Evolutionary conservation across 2,113 vertebrate species (phyloP).

Genomic region (Cichladusa arquata): DNA sequence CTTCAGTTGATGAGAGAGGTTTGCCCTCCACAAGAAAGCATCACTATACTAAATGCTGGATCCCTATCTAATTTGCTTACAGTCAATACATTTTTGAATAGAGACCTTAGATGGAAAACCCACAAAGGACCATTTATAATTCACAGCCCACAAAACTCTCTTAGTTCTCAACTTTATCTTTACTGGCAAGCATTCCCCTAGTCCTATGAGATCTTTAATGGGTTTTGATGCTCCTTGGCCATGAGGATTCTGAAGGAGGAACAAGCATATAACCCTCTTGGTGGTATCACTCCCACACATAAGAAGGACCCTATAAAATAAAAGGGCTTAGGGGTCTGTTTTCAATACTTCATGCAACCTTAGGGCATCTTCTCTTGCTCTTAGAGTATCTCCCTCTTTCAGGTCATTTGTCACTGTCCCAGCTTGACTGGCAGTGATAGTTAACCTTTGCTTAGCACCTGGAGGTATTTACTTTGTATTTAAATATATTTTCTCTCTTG

Average conservation of each 20-base stretch:
- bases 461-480: slow-evolving; percentile 6
- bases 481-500: slow-evolving; percentile 12
- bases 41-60: background rate
- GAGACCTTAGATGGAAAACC: background rate
- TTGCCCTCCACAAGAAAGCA: background rate
- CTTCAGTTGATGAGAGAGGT: slow-evolving; percentile 9
- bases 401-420: slow-evolving; percentile 2
- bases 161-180: background rate
- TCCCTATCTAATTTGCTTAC: slow-evolving; percentile 10
- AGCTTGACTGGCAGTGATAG: background rate
- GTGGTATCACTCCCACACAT: background rate
- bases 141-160: background rate
- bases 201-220: background rate
- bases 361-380: background rate
- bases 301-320: background rate
- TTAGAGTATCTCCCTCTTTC: background rate
- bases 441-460: slow-evolving; percentile 6
- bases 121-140: background rate
- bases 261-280: background rate
- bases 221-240: background rate
- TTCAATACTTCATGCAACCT: background rate
- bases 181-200: background rate
- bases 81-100: background rate
- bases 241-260: background rate
- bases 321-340: background rate